Evolutionary conservation across 37 sponge, comb jelly and placozoan genomes (phyloP), one percentile per base, ranked within the genome.

Genomic region (Geodia barretti): DNA sequence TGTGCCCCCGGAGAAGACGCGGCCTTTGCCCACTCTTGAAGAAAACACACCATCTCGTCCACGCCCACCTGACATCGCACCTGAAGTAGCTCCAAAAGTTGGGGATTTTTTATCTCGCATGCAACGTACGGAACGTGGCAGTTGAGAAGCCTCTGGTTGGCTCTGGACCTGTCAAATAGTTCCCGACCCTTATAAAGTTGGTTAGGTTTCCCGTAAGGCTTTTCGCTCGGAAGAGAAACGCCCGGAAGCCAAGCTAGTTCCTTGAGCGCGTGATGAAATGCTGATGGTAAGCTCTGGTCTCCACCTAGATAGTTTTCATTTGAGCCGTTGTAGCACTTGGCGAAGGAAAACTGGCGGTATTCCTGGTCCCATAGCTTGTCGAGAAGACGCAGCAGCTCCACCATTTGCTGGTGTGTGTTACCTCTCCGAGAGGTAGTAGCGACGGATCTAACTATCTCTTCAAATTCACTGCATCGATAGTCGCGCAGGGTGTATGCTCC

Each of bases 91-190:
- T 75, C 39, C 8, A 74, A 14, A 30, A 87, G 75, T 7, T 74
- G 70, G 4, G 5, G 19, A 60, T 35, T 61, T 34, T 54, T 79
- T 23, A 79, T 7, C 0, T 79, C 67, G 41, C 41, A 75, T 20
- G 35, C 87, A 60, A 87, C 4, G 59, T 80, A 87, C 2, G 81
- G 81, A 20, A 87, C 87, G 75, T 80, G 75, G 26, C 32, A 24
- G 32, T 79, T 70, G 0, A 87, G 87, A 19, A 80, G 58, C 20
- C 21, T 70, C 36, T 63, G 68, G 29, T 43, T 63, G 37, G 7
- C 24, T 20, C 38, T 37, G 0, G 60, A 7, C 1, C 40, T 29
- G 39, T 74, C 43, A 60, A 69, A 87, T 2, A 87, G 74, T 8
- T 80, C 74, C 28, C 36, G 28, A 0, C 81, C 80, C 26, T 23